Percentiles rank a stretch among this genome's conserved stretches.
These are phyloP conservation scores for Chitala chitala DNA, from an alignment of 2,113 vertebrate species.

Conservation along the genomic window DNA sequence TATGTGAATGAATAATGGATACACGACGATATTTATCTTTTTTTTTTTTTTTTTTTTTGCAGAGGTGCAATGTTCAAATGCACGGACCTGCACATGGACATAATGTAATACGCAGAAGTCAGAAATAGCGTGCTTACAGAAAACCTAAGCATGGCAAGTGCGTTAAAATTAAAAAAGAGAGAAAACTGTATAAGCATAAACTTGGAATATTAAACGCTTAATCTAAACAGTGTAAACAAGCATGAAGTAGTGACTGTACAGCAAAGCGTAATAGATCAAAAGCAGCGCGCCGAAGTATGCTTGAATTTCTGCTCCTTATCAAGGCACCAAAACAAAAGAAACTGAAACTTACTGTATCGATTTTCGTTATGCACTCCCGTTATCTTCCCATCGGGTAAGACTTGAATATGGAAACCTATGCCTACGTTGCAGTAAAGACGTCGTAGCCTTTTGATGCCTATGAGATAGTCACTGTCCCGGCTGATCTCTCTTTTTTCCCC, in stretches of 20 bases:
- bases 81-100: background rate
- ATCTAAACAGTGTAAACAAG: background rate
- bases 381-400: conserved; percentile 81
- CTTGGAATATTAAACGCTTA: background rate
- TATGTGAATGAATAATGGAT: background rate
- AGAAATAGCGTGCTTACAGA: background rate
- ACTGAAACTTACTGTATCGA: conserved; percentile 76
- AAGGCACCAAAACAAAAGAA: conserved; percentile 11
- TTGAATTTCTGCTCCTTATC: background rate
- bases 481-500: conserved; percentile 71
- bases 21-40: background rate
- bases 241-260: background rate
- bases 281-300: background rate
- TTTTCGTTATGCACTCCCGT: conserved; percentile 86
- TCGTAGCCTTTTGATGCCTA: conserved; percentile 83
- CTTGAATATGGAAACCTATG: conserved; percentile 92
- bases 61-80: too few species aligned
- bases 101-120: background rate
- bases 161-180: too few species aligned
- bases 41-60: background rate
- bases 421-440: conserved; percentile 95
- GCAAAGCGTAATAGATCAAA: background rate
- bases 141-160: too few species aligned
- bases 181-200: background rate
- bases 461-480: conserved; percentile 84